Evolutionary conservation across 2,113 vertebrate species (phyloP), one percentile per base, ranked within the genome.

Genomic region (Engystomops pustulosus): DNA sequence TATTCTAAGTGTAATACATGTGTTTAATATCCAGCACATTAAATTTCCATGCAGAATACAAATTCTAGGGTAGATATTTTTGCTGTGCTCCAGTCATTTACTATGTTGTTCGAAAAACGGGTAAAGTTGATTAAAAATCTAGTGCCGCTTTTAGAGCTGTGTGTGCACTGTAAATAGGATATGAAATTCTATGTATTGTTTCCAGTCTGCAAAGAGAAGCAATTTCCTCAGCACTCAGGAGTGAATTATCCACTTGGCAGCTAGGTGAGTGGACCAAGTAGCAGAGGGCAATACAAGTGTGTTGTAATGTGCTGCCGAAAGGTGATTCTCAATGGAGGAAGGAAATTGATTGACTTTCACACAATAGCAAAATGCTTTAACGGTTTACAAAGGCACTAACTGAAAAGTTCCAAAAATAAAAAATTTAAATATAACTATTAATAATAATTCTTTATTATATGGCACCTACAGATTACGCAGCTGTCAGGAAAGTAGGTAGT

Each of bases 221-320:
- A 47, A 74, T 74, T 49, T 74, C 70, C 44, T 17, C 25, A 47
- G 23, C 23, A 74, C 70, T 74, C 38, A 27, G 2, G 49, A 17
- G 41, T 30, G 23, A 74, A 47, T 74, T 74, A 49, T 45, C 23
- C n/a, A 27, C 6, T 71, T 74, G 69, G 69, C 69, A 27, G 34
- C n/a, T 14, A 12, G 23, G 69, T 1, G 69, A 71, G n/a, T 14
- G n/a, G 23, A 30, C n/a, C 23, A 0, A 74, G 25, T 47, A 47
- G n/a, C 38, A 14, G 38, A 25, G n/a, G 41, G 38, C 10, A 8
- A 69, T 38, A n/a, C 18, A 30, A 27, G 23, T 17, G 12, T 44
- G 44, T 44, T 25, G 38, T 72, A 74, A 47, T 45, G 20, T 71
- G n/a, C 36, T 71, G n/a, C 38, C 12, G n/a, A 41, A 38, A 69